These are phyloP conservation scores for Heliconius hewitsoni DNA, from an alignment of 1,140 invertebrate species.

Conservation along the genomic window DNA sequence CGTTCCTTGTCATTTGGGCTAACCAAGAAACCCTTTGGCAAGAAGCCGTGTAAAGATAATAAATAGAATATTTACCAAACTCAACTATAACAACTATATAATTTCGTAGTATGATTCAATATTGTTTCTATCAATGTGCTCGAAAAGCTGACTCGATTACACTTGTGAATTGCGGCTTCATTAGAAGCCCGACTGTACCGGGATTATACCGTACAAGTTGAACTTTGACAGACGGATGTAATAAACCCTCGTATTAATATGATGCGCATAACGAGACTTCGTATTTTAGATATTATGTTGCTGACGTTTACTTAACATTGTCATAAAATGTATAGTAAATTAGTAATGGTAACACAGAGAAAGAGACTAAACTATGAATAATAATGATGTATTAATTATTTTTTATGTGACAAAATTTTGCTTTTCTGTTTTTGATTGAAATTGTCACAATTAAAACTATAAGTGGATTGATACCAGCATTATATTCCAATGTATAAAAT, in stretches of 20 bases:
- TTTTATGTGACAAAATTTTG: no score
- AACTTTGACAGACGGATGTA: constrained; percentile 1
- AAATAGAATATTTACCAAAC: not conserved
- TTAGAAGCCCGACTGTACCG: not conserved
- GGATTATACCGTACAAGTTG: not conserved
- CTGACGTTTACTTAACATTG: not conserved
- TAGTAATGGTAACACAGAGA: no score
- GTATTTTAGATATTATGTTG: not conserved
- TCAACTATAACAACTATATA: not conserved
- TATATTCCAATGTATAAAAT: no score
- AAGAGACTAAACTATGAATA: no score
- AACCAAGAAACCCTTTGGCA: no score
- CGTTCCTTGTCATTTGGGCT: no score
- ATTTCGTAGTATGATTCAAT: not conserved
- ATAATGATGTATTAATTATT: no score
- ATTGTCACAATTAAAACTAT: no score
- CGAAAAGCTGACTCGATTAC: not conserved
- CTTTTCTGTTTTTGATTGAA: no score
- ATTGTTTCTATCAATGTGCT: not conserved
- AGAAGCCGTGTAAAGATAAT: not conserved
- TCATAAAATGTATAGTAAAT: not conserved
- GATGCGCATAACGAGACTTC: not conserved
- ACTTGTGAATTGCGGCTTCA: constrained; percentile 6
- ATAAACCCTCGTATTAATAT: not conserved
- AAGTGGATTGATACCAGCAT: no score